A percentile compares a stretch with the other conserved stretches of the same genome.
Conservation (phyloP, 2,113 vertebrate genomes). For the Smithornis capensis region DNA sequence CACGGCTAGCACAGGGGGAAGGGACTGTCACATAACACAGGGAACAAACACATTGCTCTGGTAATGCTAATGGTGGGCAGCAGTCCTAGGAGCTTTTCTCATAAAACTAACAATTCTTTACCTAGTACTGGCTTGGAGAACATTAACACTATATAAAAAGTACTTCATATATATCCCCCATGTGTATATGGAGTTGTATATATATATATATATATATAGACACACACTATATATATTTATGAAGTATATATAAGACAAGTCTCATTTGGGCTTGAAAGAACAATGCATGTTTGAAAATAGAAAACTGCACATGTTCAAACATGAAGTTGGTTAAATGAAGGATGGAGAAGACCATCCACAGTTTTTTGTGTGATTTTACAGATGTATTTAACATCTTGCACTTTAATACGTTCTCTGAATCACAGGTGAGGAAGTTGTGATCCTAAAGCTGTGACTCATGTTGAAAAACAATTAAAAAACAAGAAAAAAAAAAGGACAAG, state of each 20-base stretch:
- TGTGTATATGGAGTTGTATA: not conserved
- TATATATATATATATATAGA: not conserved
- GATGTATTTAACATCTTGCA: not conserved
- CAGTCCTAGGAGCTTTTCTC: not conserved
- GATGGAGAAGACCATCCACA: not conserved
- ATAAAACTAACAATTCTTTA: not conserved
- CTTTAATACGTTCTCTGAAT: not conserved
- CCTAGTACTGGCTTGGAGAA: not conserved
- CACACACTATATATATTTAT: not conserved
- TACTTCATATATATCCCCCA: not conserved
- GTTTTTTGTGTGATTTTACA: not conserved
- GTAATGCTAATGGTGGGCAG: not conserved
- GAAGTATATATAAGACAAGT: not conserved
- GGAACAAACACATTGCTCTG: not conserved
- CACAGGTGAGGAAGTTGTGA: not conserved
- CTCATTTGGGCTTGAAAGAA: not conserved
- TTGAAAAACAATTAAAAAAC: not conserved
- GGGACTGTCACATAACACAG: not conserved
- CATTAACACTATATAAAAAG: not conserved
- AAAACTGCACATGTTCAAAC: not conserved
- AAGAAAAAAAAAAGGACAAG: not conserved
- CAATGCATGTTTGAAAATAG: not conserved
- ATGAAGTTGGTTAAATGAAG: not conserved
- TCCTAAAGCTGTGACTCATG: not conserved
- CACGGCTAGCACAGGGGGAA: not conserved